Evolutionary conservation across 2,113 vertebrate species (phyloP), one percentile per base, ranked within the genome.

Genomic region (Cichladusa arquata): DNA sequence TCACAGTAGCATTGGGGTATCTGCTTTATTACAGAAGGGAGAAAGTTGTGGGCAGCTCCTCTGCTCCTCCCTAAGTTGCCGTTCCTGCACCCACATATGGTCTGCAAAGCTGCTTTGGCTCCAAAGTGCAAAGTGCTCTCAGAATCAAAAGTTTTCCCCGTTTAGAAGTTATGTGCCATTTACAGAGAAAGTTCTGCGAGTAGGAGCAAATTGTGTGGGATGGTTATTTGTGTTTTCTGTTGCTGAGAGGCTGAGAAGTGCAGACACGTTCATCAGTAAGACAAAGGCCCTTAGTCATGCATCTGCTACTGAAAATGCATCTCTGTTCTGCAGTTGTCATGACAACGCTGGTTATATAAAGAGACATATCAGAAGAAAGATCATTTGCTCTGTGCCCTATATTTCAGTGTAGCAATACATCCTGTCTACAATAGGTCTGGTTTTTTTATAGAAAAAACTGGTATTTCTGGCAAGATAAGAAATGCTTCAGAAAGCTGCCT

Each of bases 251-350:
- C 65, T 69, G 84, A 79, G 50, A 80, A 65, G 28, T 82, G 79
- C 6, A 18, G 77, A 81, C 69, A 11, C 24, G 48, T 89, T 95
- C 70, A 54, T 79, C 77, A 61, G 44, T 42, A 84, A 91, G 86
- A 95, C 89, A 96, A 95, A 93, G 90, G 54, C 82, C 88, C 90
- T 90, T 92, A 95, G 89, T 95, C 84, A 87, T 91, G 73, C 14
- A 0, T 81, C 91, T 92, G 84, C 81, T 81, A 29, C 77, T 65
- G 86, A 84, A 93, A 70, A 96, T 1, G 3, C 56, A 95, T 65
- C 53, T 79, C 91, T 72, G 74, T n/a, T 91, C 81, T 92, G 73
- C 20, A 42, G 95, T 95, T 95, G 96, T 94, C 95, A 95, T 97
- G 94, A 65, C 95, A 95, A 97, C 81, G 2, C 34, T 73, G 42